phyloP scores from a whole-genome alignment of 2,113 vertebrate genomes.

The Thalassarche chlororhynchos region DNA sequence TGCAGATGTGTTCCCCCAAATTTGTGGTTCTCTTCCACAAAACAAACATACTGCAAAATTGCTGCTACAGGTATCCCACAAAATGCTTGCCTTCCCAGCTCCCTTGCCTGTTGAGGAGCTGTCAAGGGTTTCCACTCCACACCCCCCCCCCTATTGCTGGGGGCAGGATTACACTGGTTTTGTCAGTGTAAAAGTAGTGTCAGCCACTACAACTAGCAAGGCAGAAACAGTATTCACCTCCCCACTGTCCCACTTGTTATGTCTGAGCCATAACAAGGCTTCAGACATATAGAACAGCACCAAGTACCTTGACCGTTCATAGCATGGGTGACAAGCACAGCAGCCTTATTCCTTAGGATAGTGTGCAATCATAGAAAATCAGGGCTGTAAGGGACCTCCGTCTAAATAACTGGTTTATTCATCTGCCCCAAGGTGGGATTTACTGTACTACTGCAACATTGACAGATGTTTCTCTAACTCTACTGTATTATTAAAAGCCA shows the following conservation, averaged over 20 bases:
- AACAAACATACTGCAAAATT: neutral
- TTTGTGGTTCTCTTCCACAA: neutral
- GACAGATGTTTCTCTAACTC: neutral
- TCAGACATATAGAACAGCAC: neutral
- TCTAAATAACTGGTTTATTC: neutral
- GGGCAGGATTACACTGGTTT: neutral
- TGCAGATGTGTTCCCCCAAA: neutral
- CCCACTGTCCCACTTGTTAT: fast-evolving
- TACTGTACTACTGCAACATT: neutral
- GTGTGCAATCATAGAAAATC: neutral
- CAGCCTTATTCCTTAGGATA: neutral
- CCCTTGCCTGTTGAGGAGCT: neutral
- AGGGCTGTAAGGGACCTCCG: neutral
- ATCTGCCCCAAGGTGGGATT: neutral
- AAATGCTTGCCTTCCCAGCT: neutral
- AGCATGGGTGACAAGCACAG: neutral
- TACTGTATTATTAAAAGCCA: neutral
- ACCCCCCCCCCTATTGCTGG: neutral
- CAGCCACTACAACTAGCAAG: neutral
- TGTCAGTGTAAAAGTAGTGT: neutral
- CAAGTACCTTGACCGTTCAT: neutral
- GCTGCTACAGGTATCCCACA: neutral
- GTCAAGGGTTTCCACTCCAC: neutral
- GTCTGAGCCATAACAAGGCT: neutral
- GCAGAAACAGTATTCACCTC: neutral